Evolutionary conservation across 2,113 vertebrate genomes (phyloP).

Genomic region (Setophaga kirtlandii): DNA sequence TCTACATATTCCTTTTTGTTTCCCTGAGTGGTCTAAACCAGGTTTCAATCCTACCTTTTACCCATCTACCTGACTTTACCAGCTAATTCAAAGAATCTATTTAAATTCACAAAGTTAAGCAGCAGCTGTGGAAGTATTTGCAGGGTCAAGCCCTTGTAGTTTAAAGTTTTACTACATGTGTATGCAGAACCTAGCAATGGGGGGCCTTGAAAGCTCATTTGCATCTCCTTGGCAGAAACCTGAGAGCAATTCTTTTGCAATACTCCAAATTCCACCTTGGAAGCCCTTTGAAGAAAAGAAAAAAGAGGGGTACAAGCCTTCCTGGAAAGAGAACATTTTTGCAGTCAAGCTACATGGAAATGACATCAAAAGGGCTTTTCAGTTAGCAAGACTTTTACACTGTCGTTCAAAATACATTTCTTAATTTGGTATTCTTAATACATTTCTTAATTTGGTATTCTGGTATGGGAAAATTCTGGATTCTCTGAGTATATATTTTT

Average conservation of each 20-base stretch:
- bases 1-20: not conserved
- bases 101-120: slow-evolving; percentile 48
- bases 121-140: slow-evolving; percentile 56
- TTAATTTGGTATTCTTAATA: not conserved
- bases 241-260: not conserved
- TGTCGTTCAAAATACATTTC: not conserved
- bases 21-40: not conserved
- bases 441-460: not conserved
- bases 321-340: not conserved
- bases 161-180: slow-evolving; percentile 52
- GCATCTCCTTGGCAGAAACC: slow-evolving; percentile 27
- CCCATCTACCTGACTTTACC: not conserved
- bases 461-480: not conserved
- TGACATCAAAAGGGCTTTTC: not conserved
- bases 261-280: not conserved
- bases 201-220: slow-evolving; percentile 36
- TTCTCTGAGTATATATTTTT: not conserved
- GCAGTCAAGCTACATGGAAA: not conserved
- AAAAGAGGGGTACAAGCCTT: not conserved
- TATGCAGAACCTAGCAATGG: slow-evolving; percentile 46
- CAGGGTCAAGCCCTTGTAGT: slow-evolving; percentile 55
- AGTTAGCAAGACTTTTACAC: not conserved
- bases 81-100: slow-evolving; percentile 21
- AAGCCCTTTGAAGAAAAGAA: not conserved
- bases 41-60: not conserved